Percentiles rank a stretch among this genome's conserved stretches.
Conservation (phyloP, 2,888 invertebrate species). For the Sesamia inferens region DNA sequence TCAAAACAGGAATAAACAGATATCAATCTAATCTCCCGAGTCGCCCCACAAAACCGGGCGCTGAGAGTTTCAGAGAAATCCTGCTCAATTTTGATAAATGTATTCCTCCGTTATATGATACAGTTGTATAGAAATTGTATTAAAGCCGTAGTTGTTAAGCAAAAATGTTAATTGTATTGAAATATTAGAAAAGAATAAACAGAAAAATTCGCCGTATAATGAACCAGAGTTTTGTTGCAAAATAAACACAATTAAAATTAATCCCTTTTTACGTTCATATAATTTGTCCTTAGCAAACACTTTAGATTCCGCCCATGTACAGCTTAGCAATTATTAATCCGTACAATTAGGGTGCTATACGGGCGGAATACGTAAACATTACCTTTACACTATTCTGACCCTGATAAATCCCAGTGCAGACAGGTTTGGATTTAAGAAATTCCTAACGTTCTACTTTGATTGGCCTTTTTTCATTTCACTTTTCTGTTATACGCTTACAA, state of each 20-base stretch:
- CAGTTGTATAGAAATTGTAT: constrained; percentile 24
- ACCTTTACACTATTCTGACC: constrained; percentile 17
- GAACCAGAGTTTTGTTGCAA: not conserved
- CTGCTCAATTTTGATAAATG: constrained; percentile 49
- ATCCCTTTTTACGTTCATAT: constrained; percentile 14
- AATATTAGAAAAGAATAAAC: constrained; percentile 2
- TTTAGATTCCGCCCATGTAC: constrained; percentile 23
- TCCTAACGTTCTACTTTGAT: constrained; percentile 30
- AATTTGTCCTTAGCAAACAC: constrained; percentile 13
- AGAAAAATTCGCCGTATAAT: not conserved
- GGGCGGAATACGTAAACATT: constrained; percentile 44
- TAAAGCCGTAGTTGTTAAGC: constrained; percentile 4
- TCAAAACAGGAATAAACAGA: constrained; percentile 60
- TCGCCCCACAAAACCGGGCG: constrained; percentile 37
- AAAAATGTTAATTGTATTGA: constrained; percentile 23
- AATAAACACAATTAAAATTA: constrained; percentile 3
- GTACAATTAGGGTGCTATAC: constrained; percentile 38
- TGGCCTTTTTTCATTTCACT: constrained; percentile 33
- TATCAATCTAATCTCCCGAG: constrained; percentile 56
- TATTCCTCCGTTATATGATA: constrained; percentile 24
- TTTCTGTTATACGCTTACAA: constrained; percentile 1
- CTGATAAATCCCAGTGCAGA: constrained; percentile 42
- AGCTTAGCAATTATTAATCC: constrained; percentile 43
- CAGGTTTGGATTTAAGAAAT: constrained; percentile 43
- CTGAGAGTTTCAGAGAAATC: constrained; percentile 41